These are phyloP conservation scores for Acleris sparsana DNA, from an alignment of 2,888 invertebrate genomes.

Conservation along the genomic window DNA sequence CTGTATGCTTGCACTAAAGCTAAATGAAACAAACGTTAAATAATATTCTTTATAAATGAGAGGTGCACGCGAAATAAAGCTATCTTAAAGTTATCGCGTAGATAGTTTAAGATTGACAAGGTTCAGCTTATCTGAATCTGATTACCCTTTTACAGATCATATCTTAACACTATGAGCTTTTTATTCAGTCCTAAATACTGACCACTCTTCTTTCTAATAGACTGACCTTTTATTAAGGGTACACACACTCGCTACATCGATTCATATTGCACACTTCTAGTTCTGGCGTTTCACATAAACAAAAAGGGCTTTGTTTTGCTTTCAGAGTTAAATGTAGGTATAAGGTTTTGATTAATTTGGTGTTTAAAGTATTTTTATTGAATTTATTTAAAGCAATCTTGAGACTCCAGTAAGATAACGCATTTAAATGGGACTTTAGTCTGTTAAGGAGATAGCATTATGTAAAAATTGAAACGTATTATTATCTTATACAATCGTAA, in stretches of 20 bases:
- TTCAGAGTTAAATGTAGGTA: slow-evolving; percentile 16
- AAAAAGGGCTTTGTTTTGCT: slow-evolving; percentile 1
- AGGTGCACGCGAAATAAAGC: not conserved
- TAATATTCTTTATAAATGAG: slow-evolving; percentile 21
- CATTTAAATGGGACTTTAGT: slow-evolving; percentile 25
- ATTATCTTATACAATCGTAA: slow-evolving; percentile 21
- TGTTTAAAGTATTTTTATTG: slow-evolving; percentile 6
- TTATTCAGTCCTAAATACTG: not conserved
- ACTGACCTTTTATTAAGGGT: not conserved
- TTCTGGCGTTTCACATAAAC: slow-evolving; percentile 5
- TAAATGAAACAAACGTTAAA: slow-evolving; percentile 13
- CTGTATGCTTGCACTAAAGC: slow-evolving; percentile 21
- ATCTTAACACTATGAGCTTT: not conserved
- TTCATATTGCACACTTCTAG: slow-evolving; percentile 1
- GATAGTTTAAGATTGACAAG: slow-evolving; percentile 13
- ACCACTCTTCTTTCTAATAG: not conserved
- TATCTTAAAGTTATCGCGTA: slow-evolving; percentile 17
- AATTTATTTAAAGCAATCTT: slow-evolving; percentile 9
- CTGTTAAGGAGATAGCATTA: slow-evolving; percentile 25
- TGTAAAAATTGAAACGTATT: slow-evolving; percentile 17
- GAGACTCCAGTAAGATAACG: slow-evolving; percentile 20
- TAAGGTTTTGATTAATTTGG: slow-evolving; percentile 20
- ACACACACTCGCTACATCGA: not conserved
- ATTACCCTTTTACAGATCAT: not conserved
- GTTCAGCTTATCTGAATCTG: slow-evolving; percentile 7